These are phyloP conservation scores for Sylvilagus floridanus DNA, from an alignment of 2,797 vertebrate species.

Conservation along the genomic window DNA sequence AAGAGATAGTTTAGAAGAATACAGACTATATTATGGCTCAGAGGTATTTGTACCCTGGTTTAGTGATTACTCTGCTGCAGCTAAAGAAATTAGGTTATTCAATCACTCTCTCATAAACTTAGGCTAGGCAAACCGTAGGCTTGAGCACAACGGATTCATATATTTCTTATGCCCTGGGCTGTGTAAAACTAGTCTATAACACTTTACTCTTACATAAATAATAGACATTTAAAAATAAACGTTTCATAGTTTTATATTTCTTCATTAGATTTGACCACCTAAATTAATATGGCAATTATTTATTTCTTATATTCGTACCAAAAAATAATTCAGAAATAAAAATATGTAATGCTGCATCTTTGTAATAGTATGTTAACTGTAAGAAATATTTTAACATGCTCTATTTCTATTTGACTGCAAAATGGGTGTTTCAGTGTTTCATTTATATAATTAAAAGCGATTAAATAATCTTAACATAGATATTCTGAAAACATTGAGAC, in stretches of 20 bases:
- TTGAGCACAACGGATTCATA: background rate
- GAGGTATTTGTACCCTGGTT: background rate
- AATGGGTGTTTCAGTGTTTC: background rate
- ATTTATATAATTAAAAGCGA: background rate
- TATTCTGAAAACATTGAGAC: background rate
- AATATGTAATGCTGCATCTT: background rate
- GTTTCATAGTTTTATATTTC: background rate
- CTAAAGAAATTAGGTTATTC: background rate
- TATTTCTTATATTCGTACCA: background rate
- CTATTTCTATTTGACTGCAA: background rate
- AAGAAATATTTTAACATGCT: background rate
- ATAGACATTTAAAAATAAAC: background rate
- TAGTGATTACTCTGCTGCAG: background rate
- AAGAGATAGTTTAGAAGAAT: background rate
- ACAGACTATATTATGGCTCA: background rate
- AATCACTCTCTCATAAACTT: background rate
- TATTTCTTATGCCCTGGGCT: background rate
- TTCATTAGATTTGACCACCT: background rate
- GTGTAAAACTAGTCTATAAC: background rate
- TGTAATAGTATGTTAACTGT: background rate
- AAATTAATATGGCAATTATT: background rate
- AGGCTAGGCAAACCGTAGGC: background rate
- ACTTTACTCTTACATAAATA: background rate
- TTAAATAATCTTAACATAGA: background rate
- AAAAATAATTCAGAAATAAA: background rate